Evolutionary conservation across 2,888 invertebrate genomes (phyloP), one percentile per base, ranked within the genome.

Genomic region (Exocentrus adspersus): DNA sequence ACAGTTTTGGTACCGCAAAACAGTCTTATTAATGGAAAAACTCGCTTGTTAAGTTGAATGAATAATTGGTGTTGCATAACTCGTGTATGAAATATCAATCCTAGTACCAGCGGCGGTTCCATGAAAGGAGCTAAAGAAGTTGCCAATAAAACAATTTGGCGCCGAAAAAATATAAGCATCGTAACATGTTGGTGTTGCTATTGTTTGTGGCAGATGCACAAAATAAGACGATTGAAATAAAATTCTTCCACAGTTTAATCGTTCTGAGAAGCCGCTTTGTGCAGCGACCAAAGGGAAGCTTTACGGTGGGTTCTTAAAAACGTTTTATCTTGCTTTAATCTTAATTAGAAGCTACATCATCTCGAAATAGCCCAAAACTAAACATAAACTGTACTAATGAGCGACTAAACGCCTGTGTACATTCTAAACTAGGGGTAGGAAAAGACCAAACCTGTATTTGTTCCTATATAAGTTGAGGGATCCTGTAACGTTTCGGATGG

Each of bases 341-440:
- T 54, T 54, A 54, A 54, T 54, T 43, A 60, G 60, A 58, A 60
- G 53, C 46, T 58, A 62, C 64, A 62, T 59, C 59, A 57, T 65
- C 69, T 61, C 46, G 43, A 69, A 69, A 69, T 67, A 69, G 60
- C 61, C 59, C 14, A 60, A 57, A n/a, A 50, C 60, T 51, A 65
- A 51, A 62, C 65, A 62, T 60, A 61, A 69, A 60, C 51, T 60
- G 62, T 53, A 61, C 63, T 69, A 69, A 69, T 67, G 69, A 67
- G n/a, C n/a, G n/a, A n/a, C n/a, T n/a, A n/a, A n/a, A n/a, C n/a
- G n/a, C n/a, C n/a, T n/a, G n/a, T n/a, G n/a, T n/a, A n/a, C n/a
- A n/a, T n/a, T n/a, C n/a, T n/a, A n/a, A n/a, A n/a, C n/a, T n/a
- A n/a, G n/a, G n/a, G n/a, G n/a, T n/a, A n/a, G n/a, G n/a, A n/a